These are phyloP conservation scores for Pachyseris speciosa DNA, from an alignment of 64 coral and sea anemone genomes.

Conservation along the genomic window DNA sequence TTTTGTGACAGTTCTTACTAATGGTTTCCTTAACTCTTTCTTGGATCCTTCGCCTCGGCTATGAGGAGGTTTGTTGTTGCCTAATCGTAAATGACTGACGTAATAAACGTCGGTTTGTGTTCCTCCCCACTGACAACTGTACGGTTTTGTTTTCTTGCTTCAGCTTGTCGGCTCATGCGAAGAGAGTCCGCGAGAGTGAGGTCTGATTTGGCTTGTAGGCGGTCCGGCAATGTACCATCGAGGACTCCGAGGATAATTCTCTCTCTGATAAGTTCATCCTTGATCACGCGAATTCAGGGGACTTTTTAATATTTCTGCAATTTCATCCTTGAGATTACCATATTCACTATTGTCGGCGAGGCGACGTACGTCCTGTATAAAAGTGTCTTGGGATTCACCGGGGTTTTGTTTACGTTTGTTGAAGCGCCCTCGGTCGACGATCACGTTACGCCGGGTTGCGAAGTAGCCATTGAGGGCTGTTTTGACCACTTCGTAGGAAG, in stretches of 20 bases:
- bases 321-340: constrained; percentile 27
- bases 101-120: not conserved
- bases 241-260: not conserved
- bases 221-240: not conserved
- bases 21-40: too few species aligned
- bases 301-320: too few species aligned
- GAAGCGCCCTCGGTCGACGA: constrained; percentile 69
- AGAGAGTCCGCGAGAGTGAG: not conserved
- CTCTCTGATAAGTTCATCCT: not conserved
- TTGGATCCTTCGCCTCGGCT: too few species aligned
- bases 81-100: not conserved
- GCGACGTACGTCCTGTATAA: constrained; percentile 72
- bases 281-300: too few species aligned
- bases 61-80: not conserved
- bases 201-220: not conserved
- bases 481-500: constrained; percentile 51
- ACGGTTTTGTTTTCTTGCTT: not conserved
- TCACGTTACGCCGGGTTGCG: constrained; percentile 44
- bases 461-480: constrained; percentile 62
- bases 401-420: constrained; percentile 60
- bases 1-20: too few species aligned
- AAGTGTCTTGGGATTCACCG: constrained; percentile 63
- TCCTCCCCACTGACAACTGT: not conserved
- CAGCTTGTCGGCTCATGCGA: too few species aligned
- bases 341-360: constrained; percentile 68